phyloP scores from a whole-genome alignment of 2,888 invertebrate species.

The Cryptocephalus primarius region DNA sequence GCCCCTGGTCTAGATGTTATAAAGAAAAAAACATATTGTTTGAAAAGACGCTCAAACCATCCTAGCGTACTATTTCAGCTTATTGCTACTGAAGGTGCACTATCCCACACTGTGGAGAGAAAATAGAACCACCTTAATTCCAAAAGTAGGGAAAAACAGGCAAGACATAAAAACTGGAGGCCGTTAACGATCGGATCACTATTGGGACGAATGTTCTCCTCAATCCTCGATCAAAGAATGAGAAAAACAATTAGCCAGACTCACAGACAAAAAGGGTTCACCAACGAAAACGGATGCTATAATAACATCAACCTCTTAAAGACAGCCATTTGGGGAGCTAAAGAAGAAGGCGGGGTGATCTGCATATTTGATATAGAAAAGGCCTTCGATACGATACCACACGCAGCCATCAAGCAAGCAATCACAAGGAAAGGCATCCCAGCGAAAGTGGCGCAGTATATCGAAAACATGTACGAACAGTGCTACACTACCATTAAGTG shows the following conservation, averaged over 20 bases:
- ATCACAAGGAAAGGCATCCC: constrained; percentile 25
- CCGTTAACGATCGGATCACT: constrained; percentile 1
- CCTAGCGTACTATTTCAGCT: not conserved
- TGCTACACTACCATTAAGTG: not conserved
- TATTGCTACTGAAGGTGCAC: not conserved
- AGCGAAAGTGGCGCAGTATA: constrained; percentile 12
- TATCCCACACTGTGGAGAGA: not conserved
- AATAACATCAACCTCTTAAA: too few relatives aligned
- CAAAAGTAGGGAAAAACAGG: not conserved
- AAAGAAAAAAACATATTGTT: too few relatives aligned
- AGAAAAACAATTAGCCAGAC: constrained; percentile 3
- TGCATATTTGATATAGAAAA: constrained; percentile 31
- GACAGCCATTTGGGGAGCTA: constrained; percentile 13
- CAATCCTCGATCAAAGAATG: constrained; percentile 14
- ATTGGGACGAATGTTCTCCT: not conserved
- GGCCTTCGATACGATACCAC: constrained; percentile 31
- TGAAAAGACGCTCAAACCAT: not conserved
- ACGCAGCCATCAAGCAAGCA: constrained; percentile 17
- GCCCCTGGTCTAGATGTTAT: too few relatives aligned
- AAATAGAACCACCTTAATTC: constrained; percentile 1
- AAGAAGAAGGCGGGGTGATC: constrained; percentile 19
- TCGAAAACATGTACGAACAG: not conserved
- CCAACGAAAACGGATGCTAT: constrained; percentile 20
- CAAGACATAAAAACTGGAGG: not conserved
- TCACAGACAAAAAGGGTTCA: constrained; percentile 23